Percentiles rank a stretch among this genome's conserved stretches.
Evolutionary conservation across 2,888 invertebrate species (phyloP).

Genomic region (Melinaea marsaeus): DNA sequence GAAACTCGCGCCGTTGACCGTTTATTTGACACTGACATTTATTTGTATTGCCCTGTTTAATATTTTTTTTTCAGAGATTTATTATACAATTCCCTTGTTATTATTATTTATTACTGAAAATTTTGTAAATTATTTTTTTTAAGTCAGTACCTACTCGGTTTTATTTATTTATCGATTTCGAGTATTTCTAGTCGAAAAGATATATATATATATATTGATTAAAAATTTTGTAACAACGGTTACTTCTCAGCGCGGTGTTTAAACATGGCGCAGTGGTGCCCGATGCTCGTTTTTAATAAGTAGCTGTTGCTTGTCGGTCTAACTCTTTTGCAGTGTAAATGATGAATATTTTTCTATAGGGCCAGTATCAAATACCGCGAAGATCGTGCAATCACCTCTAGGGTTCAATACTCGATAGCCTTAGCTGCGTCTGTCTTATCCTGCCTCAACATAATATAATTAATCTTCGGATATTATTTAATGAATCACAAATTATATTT

Average conservation of each 20-base stretch:
- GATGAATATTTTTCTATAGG: slow-evolving; percentile 19
- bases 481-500: slow-evolving; percentile 55
- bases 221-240: slow-evolving; percentile 12
- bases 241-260: slow-evolving; percentile 25
- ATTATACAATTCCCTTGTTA: slow-evolving; percentile 7
- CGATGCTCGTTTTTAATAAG: slow-evolving; percentile 43
- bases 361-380: slow-evolving; percentile 24
- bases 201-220: slow-evolving; percentile 14
- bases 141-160: slow-evolving; percentile 4
- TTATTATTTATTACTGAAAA: slow-evolving; percentile 6
- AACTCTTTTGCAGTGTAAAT: slow-evolving; percentile 16
- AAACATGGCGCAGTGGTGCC: slow-evolving; percentile 28
- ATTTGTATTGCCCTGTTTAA: slow-evolving; percentile 17
- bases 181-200: slow-evolving; percentile 27
- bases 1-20: slow-evolving; percentile 28
- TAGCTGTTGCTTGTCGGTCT: slow-evolving; percentile 22
- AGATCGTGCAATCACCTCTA: slow-evolving; percentile 13
- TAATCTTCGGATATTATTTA: slow-evolving; percentile 57
- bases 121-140: slow-evolving; percentile 3
- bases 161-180: slow-evolving; percentile 16
- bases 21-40: slow-evolving; percentile 19
- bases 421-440: slow-evolving; percentile 41
- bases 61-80: slow-evolving; percentile 10
- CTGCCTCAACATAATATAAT: slow-evolving; percentile 43
- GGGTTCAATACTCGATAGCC: slow-evolving; percentile 25